Conservation (phyloP, 2,888 invertebrate genomes). For the Drosophila yooni region DNA sequence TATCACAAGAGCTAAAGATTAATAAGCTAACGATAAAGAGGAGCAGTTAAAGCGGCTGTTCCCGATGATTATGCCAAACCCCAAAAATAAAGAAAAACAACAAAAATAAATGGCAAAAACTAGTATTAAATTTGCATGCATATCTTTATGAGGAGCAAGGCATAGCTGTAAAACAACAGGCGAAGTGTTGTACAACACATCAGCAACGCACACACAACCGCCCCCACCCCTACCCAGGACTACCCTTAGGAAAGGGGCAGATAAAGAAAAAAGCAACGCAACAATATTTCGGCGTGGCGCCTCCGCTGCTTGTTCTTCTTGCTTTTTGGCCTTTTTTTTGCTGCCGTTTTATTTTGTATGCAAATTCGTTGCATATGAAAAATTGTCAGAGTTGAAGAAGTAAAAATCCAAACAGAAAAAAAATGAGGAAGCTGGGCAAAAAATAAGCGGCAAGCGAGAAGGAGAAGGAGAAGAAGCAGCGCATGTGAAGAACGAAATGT, state of each 20-base stretch:
- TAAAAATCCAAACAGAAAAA: background rate
- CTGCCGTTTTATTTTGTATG: conserved; percentile 61
- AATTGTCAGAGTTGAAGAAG: conserved; percentile 55
- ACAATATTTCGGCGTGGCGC: conserved; percentile 70
- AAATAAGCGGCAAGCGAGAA: conserved; percentile 18
- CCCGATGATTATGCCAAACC: conserved; percentile 55
- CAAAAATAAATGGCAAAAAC: conserved; percentile 41
- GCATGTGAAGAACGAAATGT: conserved; percentile 66
- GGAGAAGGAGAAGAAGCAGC: background rate
- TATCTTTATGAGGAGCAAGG: conserved; percentile 60
- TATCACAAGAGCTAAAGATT: conserved; percentile 24
- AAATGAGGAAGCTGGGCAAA: conserved; percentile 1
- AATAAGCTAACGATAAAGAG: conserved; percentile 1
- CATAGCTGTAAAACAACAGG: conserved; percentile 55
- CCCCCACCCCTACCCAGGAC: background rate
- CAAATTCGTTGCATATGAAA: conserved; percentile 78
- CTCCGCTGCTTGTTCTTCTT: conserved; percentile 37
- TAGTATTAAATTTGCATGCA: conserved; percentile 71
- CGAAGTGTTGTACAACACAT: conserved; percentile 20
- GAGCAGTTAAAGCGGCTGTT: background rate
- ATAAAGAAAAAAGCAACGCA: conserved; percentile 58
- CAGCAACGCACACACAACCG: background rate
- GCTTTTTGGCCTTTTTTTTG: conserved; percentile 33
- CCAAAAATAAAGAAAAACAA: conserved; percentile 23
- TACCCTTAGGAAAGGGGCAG: background rate